Percentiles rank a stretch among this genome's conserved stretches.
phyloP scores from a whole-genome alignment of 2,113 vertebrate species.

The Alosa alosa region DNA sequence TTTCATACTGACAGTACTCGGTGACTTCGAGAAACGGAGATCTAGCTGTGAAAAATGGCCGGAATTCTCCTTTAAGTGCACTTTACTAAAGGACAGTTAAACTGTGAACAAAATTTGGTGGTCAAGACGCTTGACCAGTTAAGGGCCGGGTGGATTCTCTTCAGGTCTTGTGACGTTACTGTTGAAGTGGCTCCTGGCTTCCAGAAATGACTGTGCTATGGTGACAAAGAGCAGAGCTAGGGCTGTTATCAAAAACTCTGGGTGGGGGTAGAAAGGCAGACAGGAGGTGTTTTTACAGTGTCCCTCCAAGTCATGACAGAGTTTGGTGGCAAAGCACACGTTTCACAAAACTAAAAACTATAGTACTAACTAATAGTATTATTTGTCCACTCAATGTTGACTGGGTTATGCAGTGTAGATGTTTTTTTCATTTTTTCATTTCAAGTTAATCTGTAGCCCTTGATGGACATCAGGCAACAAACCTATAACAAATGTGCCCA shows the following conservation, averaged over 20 bases:
- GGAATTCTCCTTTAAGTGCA: neutral
- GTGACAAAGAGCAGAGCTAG: conserved; percentile 14
- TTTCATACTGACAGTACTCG: too few relatives aligned
- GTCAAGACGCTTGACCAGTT: neutral
- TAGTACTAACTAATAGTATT: neutral
- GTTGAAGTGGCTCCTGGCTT: conserved; percentile 13
- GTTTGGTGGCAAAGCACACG: neutral
- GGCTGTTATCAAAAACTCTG: neutral
- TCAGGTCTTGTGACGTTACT: neutral
- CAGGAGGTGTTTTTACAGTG: neutral
- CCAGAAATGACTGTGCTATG: neutral
- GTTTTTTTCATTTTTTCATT: neutral
- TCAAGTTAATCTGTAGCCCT: neutral
- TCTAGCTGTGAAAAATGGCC: too few relatives aligned
- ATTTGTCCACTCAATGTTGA: neutral
- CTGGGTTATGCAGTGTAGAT: neutral
- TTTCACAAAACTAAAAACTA: neutral
- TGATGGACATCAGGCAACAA: neutral
- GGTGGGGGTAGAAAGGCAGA: neutral
- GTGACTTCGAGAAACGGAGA: too few relatives aligned
- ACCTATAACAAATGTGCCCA: neutral
- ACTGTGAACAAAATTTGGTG: neutral
- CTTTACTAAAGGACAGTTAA: neutral
- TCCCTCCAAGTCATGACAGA: neutral
- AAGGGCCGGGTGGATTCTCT: neutral